phyloP scores from a whole-genome alignment of 1,140 invertebrate genomes.

The Venustaconcha ellipsiformis region DNA sequence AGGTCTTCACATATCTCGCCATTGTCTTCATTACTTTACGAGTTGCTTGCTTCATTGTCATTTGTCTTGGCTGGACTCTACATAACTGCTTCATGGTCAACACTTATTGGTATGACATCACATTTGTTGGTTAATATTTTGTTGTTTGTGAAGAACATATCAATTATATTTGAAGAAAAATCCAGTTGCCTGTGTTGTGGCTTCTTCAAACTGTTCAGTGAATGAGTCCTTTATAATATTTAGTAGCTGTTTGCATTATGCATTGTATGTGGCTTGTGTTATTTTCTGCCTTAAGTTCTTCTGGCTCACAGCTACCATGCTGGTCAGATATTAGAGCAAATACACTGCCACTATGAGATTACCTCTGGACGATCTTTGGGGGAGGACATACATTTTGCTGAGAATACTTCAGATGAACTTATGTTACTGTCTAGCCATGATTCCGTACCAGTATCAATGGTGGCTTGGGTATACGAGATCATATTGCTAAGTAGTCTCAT shows the following conservation, averaged over 20 bases:
- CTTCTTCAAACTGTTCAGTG: not conserved
- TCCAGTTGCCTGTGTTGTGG: not conserved
- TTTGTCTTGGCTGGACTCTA: slow-evolving; percentile 4
- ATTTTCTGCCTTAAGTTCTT: too few species aligned
- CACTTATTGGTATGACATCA: not conserved
- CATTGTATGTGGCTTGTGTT: not conserved
- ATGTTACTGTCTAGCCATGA: slow-evolving; percentile 9
- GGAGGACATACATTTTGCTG: not conserved
- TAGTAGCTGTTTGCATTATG: not conserved
- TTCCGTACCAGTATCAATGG: not conserved
- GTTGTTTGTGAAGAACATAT: slow-evolving; percentile 11
- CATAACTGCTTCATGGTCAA: slow-evolving; percentile 1
- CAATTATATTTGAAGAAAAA: not conserved
- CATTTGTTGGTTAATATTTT: slow-evolving; percentile 10
- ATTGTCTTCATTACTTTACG: not conserved
- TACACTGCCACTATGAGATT: not conserved
- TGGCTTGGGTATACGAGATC: slow-evolving; percentile 2
- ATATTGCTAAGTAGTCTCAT: too few species aligned
- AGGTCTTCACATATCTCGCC: not conserved
- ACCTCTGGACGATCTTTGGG: not conserved
- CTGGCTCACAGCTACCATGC: not conserved
- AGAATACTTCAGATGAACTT: slow-evolving; percentile 1
- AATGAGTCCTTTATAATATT: not conserved
- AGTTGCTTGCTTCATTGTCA: not conserved
- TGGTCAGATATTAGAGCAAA: slow-evolving; percentile 5